Evolutionary conservation across 2,797 vertebrate genomes (phyloP).

Genomic region (Enteromius paludinosus): DNA sequence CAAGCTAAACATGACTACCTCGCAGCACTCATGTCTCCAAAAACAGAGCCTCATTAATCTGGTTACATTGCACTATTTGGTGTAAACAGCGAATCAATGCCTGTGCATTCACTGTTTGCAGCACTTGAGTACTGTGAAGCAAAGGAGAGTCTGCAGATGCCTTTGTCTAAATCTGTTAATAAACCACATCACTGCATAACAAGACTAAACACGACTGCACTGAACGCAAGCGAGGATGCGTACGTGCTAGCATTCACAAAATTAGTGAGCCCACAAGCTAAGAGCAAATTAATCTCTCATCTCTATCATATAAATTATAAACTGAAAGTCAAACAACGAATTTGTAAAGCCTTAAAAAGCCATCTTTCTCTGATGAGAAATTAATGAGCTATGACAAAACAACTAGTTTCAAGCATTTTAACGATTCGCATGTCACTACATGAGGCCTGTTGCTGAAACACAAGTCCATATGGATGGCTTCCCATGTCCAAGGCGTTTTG

Average conservation of each 20-base stretch:
- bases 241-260: background rate
- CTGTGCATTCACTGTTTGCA: conserved; percentile 30
- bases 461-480: background rate
- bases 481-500: conserved; percentile 6
- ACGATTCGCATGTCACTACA: background rate
- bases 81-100: conserved; percentile 35
- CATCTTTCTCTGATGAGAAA: conserved; percentile 21
- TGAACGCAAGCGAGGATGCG: background rate
- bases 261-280: background rate
- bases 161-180: conserved; percentile 35
- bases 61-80: conserved; percentile 19
- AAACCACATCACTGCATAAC: conserved; percentile 36
- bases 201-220: conserved; percentile 45
- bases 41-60: conserved; percentile 24
- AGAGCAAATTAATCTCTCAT: conserved; percentile 6
- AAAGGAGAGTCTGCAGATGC: conserved; percentile 25
- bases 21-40: conserved; percentile 1
- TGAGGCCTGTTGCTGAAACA: background rate
- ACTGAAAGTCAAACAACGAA: background rate
- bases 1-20: conserved; percentile 19
- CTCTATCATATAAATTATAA: background rate
- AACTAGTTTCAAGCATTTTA: conserved; percentile 18
- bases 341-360: background rate
- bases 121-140: background rate
- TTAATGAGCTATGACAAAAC: conserved; percentile 9